These are phyloP conservation scores for Drosophila lacertosa DNA, from an alignment of 1,140 invertebrate genomes.

Conservation along the genomic window DNA sequence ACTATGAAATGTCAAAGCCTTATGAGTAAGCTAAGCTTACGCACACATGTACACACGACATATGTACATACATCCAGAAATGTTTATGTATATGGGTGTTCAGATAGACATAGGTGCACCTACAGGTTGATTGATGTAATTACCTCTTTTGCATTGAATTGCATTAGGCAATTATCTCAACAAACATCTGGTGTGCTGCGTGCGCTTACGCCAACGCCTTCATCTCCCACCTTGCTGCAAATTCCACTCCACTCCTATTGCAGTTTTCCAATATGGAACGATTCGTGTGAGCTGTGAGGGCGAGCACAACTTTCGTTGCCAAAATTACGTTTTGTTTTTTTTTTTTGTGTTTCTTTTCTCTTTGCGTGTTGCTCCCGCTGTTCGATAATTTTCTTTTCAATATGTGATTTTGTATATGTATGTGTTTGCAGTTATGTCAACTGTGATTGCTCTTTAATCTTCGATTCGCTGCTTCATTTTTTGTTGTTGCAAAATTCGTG, in stretches of 20 bases:
- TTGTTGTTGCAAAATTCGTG: slow-evolving; percentile 72
- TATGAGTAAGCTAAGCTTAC: slow-evolving; percentile 18
- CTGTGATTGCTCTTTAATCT: slow-evolving; percentile 48
- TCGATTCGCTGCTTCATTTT: slow-evolving; percentile 55
- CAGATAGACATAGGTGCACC: slow-evolving; percentile 9
- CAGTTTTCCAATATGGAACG: slow-evolving; percentile 54
- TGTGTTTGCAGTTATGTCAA: slow-evolving; percentile 73
- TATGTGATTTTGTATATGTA: slow-evolving; percentile 14
- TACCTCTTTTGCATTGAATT: slow-evolving; percentile 69
- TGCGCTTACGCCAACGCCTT: slow-evolving; percentile 36
- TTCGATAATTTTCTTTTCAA: slow-evolving; percentile 69
- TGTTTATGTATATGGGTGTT: background rate
- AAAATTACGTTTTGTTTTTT: slow-evolving; percentile 48
- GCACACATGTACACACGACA: slow-evolving; percentile 29
- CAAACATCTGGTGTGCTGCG: slow-evolving; percentile 51
- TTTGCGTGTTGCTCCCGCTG: slow-evolving; percentile 53
- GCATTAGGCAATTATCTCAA: slow-evolving; percentile 70
- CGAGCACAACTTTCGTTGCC: slow-evolving; percentile 62
- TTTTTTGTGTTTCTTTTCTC: slow-evolving; percentile 13
- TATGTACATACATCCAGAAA: slow-evolving; percentile 18
- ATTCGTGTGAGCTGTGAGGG: slow-evolving; percentile 33
- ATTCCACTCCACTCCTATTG: slow-evolving; percentile 63
- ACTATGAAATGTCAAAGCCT: background rate
- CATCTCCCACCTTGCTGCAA: slow-evolving; percentile 46
- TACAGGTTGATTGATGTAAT: slow-evolving; percentile 49